A percentile compares a stretch with the other conserved stretches of the same genome.
phyloP scores from a whole-genome alignment of 1,140 invertebrate species.

The Caenorhabditis tropicalis region DNA sequence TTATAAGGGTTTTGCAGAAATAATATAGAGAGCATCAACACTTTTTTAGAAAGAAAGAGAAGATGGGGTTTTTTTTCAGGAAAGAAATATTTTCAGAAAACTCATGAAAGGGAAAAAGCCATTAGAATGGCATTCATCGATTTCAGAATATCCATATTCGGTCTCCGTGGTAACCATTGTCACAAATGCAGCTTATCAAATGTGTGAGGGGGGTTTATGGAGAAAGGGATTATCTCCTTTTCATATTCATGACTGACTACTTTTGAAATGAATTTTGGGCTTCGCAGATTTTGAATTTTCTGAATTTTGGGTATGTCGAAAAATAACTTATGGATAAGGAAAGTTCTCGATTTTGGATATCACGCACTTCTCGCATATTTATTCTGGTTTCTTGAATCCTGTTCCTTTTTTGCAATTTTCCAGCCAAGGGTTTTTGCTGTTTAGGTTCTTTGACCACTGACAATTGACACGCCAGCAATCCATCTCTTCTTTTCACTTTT shows the following conservation, averaged over 20 bases:
- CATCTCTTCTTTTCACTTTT: background rate
- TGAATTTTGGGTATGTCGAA: background rate
- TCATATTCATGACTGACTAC: background rate
- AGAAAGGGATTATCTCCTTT: background rate
- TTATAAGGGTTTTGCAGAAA: background rate
- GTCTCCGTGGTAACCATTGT: conserved; percentile 8
- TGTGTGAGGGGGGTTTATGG: background rate
- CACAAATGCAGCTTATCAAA: conserved; percentile 1
- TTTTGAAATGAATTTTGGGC: background rate
- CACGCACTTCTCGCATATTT: too few species aligned
- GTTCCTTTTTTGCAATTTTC: background rate
- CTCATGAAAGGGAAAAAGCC: background rate
- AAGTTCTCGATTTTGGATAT: too few species aligned
- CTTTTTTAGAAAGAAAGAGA: background rate
- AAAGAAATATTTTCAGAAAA: background rate
- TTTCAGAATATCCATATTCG: background rate
- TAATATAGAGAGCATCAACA: background rate
- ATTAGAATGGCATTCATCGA: background rate
- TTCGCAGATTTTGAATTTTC: background rate
- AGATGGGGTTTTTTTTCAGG: background rate
- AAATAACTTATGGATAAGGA: too few species aligned
- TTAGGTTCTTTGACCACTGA: background rate
- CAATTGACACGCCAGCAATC: conserved; percentile 13
- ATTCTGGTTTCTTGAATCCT: too few species aligned
- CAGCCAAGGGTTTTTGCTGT: background rate